Conservation (phyloP, 2,888 invertebrate genomes). For the Dynastes grantii region DNA sequence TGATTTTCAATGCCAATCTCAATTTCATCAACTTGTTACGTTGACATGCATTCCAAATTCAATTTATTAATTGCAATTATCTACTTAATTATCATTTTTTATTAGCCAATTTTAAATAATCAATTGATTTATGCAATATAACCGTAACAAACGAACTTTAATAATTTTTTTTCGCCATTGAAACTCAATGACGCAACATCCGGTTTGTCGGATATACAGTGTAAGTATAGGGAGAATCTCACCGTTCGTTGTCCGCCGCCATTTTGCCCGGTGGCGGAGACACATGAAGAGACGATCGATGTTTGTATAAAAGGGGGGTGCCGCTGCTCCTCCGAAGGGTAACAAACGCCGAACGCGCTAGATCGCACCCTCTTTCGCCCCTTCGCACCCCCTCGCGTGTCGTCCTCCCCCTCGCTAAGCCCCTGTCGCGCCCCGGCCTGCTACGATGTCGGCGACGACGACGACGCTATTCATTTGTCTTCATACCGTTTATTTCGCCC, state of each 20-base stretch:
- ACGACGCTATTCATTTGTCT: slow-evolving; percentile 64
- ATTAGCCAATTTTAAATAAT: no score
- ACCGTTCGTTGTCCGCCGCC: slow-evolving; percentile 57
- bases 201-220: slow-evolving; percentile 3
- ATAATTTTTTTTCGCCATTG: slow-evolving; percentile 9
- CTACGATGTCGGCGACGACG: slow-evolving; percentile 55
- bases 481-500: slow-evolving; percentile 58
- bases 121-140: no score
- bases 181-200: slow-evolving; percentile 56
- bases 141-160: background rate
- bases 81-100: no score
- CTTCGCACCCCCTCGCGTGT: background rate
- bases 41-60: no score
- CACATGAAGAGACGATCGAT: slow-evolving; percentile 67
- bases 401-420: background rate
- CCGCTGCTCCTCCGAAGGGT: slow-evolving; percentile 60
- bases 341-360: slow-evolving; percentile 61
- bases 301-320: slow-evolving; percentile 50
- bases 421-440: slow-evolving; percentile 39
- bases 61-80: no score
- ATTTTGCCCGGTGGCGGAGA: slow-evolving; percentile 69
- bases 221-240: background rate
- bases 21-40: no score
- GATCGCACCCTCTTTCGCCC: slow-evolving; percentile 35
- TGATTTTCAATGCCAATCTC: no score